A percentile compares a stretch with the other conserved stretches of the same genome.
These are phyloP conservation scores for Neoniphon sammara DNA, from an alignment of 2,797 vertebrate species.

Conservation along the genomic window DNA sequence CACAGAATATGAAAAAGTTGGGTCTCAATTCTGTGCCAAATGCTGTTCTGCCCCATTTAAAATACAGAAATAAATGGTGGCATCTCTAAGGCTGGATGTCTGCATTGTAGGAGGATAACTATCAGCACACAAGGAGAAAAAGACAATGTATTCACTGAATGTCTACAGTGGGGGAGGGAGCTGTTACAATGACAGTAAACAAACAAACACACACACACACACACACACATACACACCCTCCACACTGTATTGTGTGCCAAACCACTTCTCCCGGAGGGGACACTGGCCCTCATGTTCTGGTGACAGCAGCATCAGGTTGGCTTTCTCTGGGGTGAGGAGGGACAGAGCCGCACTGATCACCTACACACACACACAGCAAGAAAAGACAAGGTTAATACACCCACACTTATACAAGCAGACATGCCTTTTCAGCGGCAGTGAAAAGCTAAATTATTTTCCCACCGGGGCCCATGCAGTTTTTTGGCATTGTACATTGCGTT, in stretches of 20 bases:
- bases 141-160: constrained; percentile 59
- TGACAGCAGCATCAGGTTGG: constrained; percentile 93
- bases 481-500: too few species aligned
- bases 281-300: constrained; percentile 94
- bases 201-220: constrained; percentile 20
- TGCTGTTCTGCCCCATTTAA: constrained; percentile 27
- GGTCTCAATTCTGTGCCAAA: constrained; percentile 12
- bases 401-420: not conserved
- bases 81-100: constrained; percentile 53
- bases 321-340: constrained; percentile 89
- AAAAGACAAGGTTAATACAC: not conserved
- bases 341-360: constrained; percentile 90
- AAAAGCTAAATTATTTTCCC: too few species aligned
- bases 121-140: constrained; percentile 54
- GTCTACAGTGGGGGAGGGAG: constrained; percentile 33
- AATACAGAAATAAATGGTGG: constrained; percentile 61
- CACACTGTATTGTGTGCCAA: constrained; percentile 93
- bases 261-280: constrained; percentile 93
- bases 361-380: constrained; percentile 73
- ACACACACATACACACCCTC: constrained; percentile 83
- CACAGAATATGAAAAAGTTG: too few species aligned
- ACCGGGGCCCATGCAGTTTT: too few species aligned
- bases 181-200: constrained; percentile 37
- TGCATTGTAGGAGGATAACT: constrained; percentile 47
- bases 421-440: not conserved